These are phyloP conservation scores for Chaetura pelagica DNA, from an alignment of 2,113 vertebrate genomes.

Conservation along the genomic window DNA sequence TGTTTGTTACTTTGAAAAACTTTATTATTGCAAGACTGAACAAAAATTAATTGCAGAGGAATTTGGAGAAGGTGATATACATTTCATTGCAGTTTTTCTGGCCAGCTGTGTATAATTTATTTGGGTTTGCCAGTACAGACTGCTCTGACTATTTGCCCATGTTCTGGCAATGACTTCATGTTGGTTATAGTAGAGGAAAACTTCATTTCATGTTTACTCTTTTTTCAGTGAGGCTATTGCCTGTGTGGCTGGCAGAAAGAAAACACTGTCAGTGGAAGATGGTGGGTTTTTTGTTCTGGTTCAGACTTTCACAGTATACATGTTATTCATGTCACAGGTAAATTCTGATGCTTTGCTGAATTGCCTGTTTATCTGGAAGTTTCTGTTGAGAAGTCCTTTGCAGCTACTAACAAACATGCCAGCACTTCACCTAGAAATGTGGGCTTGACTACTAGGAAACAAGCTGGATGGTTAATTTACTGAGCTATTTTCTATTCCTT, in stretches of 20 bases:
- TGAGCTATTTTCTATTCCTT: neutral
- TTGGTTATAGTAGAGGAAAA: neutral
- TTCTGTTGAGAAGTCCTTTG: neutral
- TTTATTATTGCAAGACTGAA: neutral
- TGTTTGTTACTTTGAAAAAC: neutral
- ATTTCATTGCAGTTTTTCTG: neutral
- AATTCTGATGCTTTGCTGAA: neutral
- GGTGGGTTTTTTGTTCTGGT: neutral
- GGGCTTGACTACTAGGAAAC: neutral
- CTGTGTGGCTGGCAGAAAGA: neutral
- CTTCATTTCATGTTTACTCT: neutral
- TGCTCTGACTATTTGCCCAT: neutral
- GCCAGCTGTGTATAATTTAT: neutral
- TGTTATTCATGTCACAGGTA: accelerated
- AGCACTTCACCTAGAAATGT: neutral
- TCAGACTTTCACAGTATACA: accelerated
- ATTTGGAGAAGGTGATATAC: neutral
- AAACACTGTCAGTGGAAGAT: neutral
- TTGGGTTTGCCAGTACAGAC: neutral
- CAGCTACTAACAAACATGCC: neutral
- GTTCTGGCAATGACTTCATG: neutral
- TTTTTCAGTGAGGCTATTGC: neutral
- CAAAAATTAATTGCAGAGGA: neutral
- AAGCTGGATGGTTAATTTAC: neutral
- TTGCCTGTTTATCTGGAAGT: neutral